Conservation (phyloP, 2,888 invertebrate species). For the Dysmachus trigonus region DNA sequence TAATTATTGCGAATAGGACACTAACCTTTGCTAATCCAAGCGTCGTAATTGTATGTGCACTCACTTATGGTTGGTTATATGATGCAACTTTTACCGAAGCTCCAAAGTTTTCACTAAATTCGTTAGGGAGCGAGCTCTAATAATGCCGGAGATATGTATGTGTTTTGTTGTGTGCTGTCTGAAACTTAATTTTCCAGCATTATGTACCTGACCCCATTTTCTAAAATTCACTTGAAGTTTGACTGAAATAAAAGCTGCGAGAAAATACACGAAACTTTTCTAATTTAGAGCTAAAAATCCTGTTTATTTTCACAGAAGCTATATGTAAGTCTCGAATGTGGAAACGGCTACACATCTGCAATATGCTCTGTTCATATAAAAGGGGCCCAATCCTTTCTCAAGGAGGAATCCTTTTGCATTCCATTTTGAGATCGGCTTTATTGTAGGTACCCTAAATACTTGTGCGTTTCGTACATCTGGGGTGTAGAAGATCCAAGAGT, state of each 20-base stretch:
- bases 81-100: background rate
- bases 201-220: slow-evolving; percentile 3
- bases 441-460: slow-evolving; percentile 15
- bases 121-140: background rate
- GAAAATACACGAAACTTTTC: slow-evolving; percentile 37
- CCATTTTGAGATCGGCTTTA: slow-evolving; percentile 15
- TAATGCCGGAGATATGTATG: background rate
- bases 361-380: slow-evolving; percentile 4
- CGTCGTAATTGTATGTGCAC: background rate
- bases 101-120: background rate
- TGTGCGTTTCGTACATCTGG: slow-evolving; percentile 14
- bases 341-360: background rate
- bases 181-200: slow-evolving; percentile 25
- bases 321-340: background rate
- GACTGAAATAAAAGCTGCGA: background rate
- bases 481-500: background rate
- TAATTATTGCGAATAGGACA: background rate
- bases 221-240: slow-evolving; percentile 18
- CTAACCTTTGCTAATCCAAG: background rate
- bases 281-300: slow-evolving; percentile 37
- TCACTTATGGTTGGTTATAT: background rate
- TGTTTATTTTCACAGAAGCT: background rate
- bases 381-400: background rate
- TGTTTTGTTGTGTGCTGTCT: background rate
- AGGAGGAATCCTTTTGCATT: background rate